Evolutionary conservation across 2,888 invertebrate genomes (phyloP).

Genomic region (Drosophila meridionalis): DNA sequence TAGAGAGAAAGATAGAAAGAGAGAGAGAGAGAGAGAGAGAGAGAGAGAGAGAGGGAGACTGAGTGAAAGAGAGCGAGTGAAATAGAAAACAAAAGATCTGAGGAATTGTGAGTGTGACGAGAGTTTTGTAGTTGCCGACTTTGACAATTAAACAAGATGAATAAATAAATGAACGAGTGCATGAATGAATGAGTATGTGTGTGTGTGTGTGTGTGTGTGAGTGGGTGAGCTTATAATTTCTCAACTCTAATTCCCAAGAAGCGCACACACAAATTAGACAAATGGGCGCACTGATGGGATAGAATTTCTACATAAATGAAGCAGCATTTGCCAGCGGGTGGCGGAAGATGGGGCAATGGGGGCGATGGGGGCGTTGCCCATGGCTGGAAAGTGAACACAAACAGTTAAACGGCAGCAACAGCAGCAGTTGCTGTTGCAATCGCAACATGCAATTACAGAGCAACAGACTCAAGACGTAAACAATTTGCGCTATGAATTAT

Average conservation of each 20-base stretch:
- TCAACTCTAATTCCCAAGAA: slow-evolving; percentile 77
- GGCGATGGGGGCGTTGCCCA: slow-evolving; percentile 45
- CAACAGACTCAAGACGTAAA: slow-evolving; percentile 54
- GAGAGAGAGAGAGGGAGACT: slow-evolving; percentile 16
- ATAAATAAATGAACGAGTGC: slow-evolving; percentile 65
- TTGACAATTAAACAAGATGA: slow-evolving; percentile 72
- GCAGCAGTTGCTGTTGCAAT: slow-evolving; percentile 26
- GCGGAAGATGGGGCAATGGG: background rate
- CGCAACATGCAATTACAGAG: slow-evolving; percentile 68
- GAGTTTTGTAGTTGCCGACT: slow-evolving; percentile 69
- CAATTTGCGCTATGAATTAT: slow-evolving; percentile 77
- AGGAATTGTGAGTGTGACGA: slow-evolving; percentile 64
- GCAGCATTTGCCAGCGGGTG: slow-evolving; percentile 22
- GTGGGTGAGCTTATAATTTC: slow-evolving; percentile 60
- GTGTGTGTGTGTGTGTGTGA: slow-evolving; percentile 20
- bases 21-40: background rate
- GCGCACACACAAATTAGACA: slow-evolving; percentile 68
- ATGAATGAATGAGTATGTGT: slow-evolving; percentile 26
- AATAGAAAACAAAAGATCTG: slow-evolving; percentile 27
- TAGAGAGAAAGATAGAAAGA: slow-evolving; percentile 2
- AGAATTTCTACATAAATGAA: slow-evolving; percentile 47
- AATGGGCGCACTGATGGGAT: slow-evolving; percentile 60
- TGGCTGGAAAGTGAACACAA: slow-evolving; percentile 58
- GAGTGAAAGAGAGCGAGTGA: slow-evolving; percentile 3
- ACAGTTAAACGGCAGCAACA: slow-evolving; percentile 68